Evolutionary conservation across 2,888 invertebrate genomes (phyloP).

Genomic region (Dasysyrphus albostriatus): DNA sequence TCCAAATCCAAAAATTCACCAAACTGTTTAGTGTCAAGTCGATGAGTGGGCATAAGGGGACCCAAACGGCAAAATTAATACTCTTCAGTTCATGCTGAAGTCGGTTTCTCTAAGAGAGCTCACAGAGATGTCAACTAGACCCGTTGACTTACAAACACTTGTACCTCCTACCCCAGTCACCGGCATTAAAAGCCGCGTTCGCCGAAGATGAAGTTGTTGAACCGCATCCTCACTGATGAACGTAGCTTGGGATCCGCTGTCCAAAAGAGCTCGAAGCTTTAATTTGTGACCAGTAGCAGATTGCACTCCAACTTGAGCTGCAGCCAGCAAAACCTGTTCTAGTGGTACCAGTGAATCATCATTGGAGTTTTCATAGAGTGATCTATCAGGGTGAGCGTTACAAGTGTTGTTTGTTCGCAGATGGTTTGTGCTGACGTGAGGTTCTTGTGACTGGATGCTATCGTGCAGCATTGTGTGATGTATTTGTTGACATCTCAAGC

Average conservation of each 20-base stretch:
- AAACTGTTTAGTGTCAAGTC: no score
- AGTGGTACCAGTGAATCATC: no score
- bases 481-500: constrained; percentile 41
- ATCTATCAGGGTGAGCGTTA: neutral
- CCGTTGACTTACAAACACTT: no score
- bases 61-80: constrained; percentile 59
- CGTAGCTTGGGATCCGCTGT: constrained; percentile 50
- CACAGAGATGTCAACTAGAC: constrained; percentile 44
- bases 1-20: no score
- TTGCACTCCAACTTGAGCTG: constrained; percentile 39
- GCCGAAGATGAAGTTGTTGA: constrained; percentile 56
- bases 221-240: constrained; percentile 68
- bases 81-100: constrained; percentile 36
- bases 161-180: constrained; percentile 49
- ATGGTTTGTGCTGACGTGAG: neutral
- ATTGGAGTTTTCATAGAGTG: no score
- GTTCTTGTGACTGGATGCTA: neutral
- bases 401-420: neutral
- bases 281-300: constrained; percentile 42
- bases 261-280: constrained; percentile 31
- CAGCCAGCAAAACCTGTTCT: constrained; percentile 45
- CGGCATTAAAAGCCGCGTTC: constrained; percentile 24
- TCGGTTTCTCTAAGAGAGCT: constrained; percentile 56
- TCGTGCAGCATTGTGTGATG: no score
- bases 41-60: no score